phyloP scores from a whole-genome alignment of 2,888 invertebrate species.

The Sicus ferrugineus region DNA sequence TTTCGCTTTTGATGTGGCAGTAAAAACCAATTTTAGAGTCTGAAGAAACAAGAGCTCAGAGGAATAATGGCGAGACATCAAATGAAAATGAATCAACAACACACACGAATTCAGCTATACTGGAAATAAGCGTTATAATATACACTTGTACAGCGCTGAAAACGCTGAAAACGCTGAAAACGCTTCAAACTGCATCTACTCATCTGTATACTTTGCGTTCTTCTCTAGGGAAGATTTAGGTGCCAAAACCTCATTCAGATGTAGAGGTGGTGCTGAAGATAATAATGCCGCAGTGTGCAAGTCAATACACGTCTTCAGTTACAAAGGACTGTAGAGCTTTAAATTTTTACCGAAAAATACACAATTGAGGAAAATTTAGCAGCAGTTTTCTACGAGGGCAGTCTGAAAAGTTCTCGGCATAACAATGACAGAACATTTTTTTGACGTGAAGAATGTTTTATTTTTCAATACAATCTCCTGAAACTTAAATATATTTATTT shows the following conservation, averaged over 20 bases:
- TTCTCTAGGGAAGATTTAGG: background rate
- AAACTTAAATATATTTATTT: no score
- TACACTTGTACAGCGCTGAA: conserved; percentile 3
- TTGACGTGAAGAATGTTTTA: no score
- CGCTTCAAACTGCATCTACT: background rate
- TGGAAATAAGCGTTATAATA: conserved; percentile 29
- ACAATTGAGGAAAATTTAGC: no score
- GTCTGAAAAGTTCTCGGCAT: no score
- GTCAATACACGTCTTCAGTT: no score
- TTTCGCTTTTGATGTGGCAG: conserved; percentile 33
- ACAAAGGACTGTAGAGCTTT: no score
- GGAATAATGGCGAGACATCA: conserved; percentile 34
- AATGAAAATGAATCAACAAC: conserved; percentile 16
- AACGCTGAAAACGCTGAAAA: background rate
- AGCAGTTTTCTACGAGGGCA: no score
- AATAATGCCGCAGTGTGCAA: background rate
- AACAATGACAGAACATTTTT: no score
- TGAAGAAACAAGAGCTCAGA: conserved; percentile 29
- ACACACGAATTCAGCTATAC: conserved; percentile 38
- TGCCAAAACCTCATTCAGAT: conserved; percentile 12
- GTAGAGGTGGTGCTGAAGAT: background rate
- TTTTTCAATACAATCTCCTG: no score
- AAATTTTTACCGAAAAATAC: no score
- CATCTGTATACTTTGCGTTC: background rate
- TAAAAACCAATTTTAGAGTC: conserved; percentile 23